Conservation (phyloP, 2,888 invertebrate species). For the Tridacna gigas region DNA sequence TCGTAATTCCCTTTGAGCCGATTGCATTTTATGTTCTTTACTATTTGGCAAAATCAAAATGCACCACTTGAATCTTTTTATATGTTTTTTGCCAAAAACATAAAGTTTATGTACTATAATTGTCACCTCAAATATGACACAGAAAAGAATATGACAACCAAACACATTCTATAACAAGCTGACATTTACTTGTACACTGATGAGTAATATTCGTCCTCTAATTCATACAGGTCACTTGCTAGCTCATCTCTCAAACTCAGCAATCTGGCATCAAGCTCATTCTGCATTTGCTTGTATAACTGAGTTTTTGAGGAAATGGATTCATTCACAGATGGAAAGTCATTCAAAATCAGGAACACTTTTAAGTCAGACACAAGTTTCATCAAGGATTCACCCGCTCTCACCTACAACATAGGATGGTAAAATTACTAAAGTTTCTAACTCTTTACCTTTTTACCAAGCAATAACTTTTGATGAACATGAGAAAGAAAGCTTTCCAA, state of each 20-base stretch:
- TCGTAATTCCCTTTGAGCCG: constrained; percentile 66
- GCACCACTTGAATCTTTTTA: not conserved
- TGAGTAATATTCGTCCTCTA: constrained; percentile 95
- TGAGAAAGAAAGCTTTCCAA: too few relatives aligned
- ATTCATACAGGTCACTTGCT: constrained; percentile 95
- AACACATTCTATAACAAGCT: too few relatives aligned
- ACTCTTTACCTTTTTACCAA: too few relatives aligned
- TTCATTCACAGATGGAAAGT: constrained; percentile 99
- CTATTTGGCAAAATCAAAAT: not conserved
- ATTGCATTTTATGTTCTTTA: constrained; percentile 27
- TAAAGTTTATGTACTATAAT: too few relatives aligned
- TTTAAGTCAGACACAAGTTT: constrained; percentile 99
- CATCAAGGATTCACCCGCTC: constrained; percentile 98
- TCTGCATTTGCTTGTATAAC: constrained; percentile 94
- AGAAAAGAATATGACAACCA: too few relatives aligned
- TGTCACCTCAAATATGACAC: too few relatives aligned
- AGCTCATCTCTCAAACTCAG: constrained; percentile 97
- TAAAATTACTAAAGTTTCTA: too few relatives aligned
- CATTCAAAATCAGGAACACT: constrained; percentile 98
- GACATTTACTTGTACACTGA: constrained; percentile 81
- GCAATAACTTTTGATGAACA: too few relatives aligned
- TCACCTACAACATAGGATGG: constrained; percentile 87
- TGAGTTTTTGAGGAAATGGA: constrained; percentile 97
- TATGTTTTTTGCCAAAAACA: not conserved
- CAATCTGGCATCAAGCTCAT: constrained; percentile 96